Evolutionary conservation across 1,140 invertebrate genomes (phyloP), one percentile per base, ranked within the genome.

Genomic region (Lepidurus arcticus): DNA sequence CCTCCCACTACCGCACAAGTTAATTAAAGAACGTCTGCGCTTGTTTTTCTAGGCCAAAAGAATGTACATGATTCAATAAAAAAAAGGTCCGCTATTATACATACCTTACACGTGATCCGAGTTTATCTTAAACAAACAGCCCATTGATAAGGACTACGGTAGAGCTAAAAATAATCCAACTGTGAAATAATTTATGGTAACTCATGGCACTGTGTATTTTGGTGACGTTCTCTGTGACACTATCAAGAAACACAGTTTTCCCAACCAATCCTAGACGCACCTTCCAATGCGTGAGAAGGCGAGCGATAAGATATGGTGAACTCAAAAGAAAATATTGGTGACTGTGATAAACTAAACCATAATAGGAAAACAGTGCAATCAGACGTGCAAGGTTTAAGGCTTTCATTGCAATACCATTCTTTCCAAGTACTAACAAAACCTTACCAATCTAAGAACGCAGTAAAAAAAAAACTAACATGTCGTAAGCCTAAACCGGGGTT

Each of bases 1-100:
- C 78, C 78, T 24, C 43, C 43, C 24, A 76, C 75, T 16, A 45
- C 75, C 7, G 75, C 43, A 45, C 43, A 76, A 76, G 53, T 65
- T 65, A 65, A 65, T 16, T 65, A 65, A 65, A 0, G 21, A 65
- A 65, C 53, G 53, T 65, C 21, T 65, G 53, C 53, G 16, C 9
- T 34, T 65, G 9, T 65, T 16, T 65, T 65, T 65, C 53, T 65
- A 65, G 6, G 53, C 53, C 53, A 65, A 65, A 65, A 65, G 2
- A 65, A 6, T 65, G 53, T 13, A 65, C 5, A 21, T 65, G 16
- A 21, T n/a, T 13, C 6, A 65, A 65, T 65, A 65, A 13, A 65
- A 21, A 21, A 16, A 65, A 21, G 21, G n/a, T 65, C 10, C n/a
- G 53, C 53, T 65, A n/a, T 65, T 65, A n/a, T n/a, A 34, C 34